Conservation (phyloP, 1,140 invertebrate species). For the Drosophila neocordata region DNA sequence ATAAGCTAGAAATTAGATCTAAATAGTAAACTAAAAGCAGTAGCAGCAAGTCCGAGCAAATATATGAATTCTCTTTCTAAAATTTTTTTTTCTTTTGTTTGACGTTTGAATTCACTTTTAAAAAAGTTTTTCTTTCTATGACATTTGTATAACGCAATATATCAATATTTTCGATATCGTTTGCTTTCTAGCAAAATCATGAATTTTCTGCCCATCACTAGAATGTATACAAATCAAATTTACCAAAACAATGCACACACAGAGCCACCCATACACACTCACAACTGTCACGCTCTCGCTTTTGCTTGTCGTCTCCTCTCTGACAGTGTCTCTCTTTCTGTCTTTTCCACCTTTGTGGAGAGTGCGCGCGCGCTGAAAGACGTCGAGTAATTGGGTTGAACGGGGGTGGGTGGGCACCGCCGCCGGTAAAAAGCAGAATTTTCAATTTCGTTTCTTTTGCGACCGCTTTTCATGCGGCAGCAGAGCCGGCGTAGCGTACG, state of each 20-base stretch:
- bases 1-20: too few relatives aligned
- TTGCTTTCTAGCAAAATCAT: background rate
- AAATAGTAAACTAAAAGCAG: too few relatives aligned
- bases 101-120: too few relatives aligned
- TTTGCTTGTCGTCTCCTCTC: constrained; percentile 29
- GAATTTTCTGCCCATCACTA: constrained; percentile 2
- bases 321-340: constrained; percentile 4
- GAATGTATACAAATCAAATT: constrained; percentile 70
- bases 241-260: constrained; percentile 74
- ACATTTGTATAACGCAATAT: too few relatives aligned
- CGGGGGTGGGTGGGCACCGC: constrained; percentile 37
- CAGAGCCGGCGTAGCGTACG: constrained; percentile 47
- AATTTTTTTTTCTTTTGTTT: too few relatives aligned
- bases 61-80: too few relatives aligned
- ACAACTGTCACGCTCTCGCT: constrained; percentile 13
- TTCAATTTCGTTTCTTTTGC: constrained; percentile 68
- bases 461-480: constrained; percentile 58
- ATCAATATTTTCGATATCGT: background rate
- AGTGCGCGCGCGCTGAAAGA: constrained; percentile 36
- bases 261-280: constrained; percentile 32
- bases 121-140: too few relatives aligned
- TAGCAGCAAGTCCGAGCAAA: too few relatives aligned
- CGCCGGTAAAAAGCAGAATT: constrained; percentile 74
- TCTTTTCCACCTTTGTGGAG: constrained; percentile 1
- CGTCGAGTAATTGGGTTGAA: constrained; percentile 66